phyloP scores from a whole-genome alignment of 1,140 invertebrate species.

The Condylostylus longicornis region DNA sequence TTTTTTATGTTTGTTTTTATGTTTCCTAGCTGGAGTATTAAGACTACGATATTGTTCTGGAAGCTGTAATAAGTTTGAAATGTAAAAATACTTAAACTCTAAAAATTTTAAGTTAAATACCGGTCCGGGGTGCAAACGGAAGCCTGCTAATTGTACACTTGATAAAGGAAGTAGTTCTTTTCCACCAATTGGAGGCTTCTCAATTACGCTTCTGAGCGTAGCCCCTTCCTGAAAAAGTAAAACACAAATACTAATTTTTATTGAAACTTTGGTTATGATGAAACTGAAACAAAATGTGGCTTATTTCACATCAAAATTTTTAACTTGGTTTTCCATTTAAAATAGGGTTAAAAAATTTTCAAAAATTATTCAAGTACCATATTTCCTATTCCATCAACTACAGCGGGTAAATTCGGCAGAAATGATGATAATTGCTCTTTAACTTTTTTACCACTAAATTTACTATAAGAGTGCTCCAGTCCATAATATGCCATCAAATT shows the following conservation, averaged over 20 bases:
- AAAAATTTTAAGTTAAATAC: constrained; percentile 38
- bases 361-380: constrained; percentile 41
- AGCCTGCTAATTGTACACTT: constrained; percentile 79
- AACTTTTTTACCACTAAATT: constrained; percentile 94
- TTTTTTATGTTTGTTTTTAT: constrained; percentile 90
- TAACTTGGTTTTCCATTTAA: neutral
- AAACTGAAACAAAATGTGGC: neutral
- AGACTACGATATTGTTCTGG: constrained; percentile 92
- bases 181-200: constrained; percentile 90
- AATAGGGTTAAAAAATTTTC: neutral
- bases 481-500: constrained; percentile 95
- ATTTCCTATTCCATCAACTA: constrained; percentile 81
- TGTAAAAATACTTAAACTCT: neutral
- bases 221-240: constrained; percentile 47
- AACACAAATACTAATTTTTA: neutral
- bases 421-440: constrained; percentile 92
- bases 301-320: neutral
- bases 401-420: constrained; percentile 83
- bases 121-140: constrained; percentile 88
- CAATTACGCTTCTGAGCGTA: constrained; percentile 85
- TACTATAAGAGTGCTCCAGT: constrained; percentile 91
- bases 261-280: neutral
- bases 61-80: constrained; percentile 41
- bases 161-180: constrained; percentile 85
- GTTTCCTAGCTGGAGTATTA: constrained; percentile 80